Evolutionary conservation across 2,797 vertebrate genomes (phyloP), one percentile per base, ranked within the genome.

Genomic region (Scarus forsteni): DNA sequence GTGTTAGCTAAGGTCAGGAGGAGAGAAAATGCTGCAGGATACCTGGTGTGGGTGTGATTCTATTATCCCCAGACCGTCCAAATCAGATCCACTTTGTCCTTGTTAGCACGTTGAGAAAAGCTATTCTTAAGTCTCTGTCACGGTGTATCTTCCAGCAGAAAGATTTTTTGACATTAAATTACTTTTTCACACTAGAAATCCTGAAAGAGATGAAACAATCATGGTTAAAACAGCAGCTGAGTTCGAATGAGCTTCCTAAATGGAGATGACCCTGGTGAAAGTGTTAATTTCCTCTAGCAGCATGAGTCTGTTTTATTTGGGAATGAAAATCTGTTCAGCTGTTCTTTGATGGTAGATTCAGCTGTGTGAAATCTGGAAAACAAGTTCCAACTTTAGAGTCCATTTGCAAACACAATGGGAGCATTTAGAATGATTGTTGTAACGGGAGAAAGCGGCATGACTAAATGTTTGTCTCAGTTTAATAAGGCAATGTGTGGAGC

Each of bases 291-390:
- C 19, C 55, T 69, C 66, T 13, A 66, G 69, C 79, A 49, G 68
- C 66, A 3, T 60, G 68, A 42, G 54, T 61, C 61, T 40, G 3
- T 60, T 83, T 77, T 60, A 83, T 84, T 85, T 82, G 70, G 44
- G 55, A 60, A 60, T 79, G 66, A 73, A 85, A 83, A 27, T 76
- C 54, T 67, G 63, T 56, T 75, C 80, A 60, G 62, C 75, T 42
- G 74, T 72, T 69, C 66, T 85, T 60, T 27, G 69, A 68, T 63
- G 79, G 73, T 66, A 52, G 63, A n/a, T 71, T 80, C 34, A 10
- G 70, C 60, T 69, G 57, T 6, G 53, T 58, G 45, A 59, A 43
- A 53, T 76, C 77, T 65, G 40, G 50, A 61, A 63, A 72, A 61
- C 51, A 52, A 27, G 59, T 61, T 73, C 61, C 46, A 42, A 46